Conservation (phyloP, 2,797 vertebrate species). For the Neosilurus hyrtlii region DNA sequence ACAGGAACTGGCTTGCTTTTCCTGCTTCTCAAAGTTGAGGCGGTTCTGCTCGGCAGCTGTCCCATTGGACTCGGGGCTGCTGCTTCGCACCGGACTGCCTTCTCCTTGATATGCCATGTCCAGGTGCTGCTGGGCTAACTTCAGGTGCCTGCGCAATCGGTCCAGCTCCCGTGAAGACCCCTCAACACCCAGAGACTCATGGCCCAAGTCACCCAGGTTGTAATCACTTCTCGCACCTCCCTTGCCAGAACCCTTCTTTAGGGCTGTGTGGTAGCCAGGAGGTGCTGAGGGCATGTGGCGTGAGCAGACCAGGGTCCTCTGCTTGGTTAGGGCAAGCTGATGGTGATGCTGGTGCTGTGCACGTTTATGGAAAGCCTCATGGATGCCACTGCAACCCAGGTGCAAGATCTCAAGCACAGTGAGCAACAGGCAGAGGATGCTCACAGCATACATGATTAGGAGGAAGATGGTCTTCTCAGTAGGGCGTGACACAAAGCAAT, state of each 20-base stretch:
- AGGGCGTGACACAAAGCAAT: slow-evolving; percentile 89
- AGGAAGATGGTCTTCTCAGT: slow-evolving; percentile 93
- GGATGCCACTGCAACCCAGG: slow-evolving; percentile 81
- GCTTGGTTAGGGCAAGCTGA: slow-evolving; percentile 5
- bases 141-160: slow-evolving; percentile 79
- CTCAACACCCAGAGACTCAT: slow-evolving; percentile 72
- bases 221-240: slow-evolving; percentile 67
- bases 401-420: slow-evolving; percentile 85
- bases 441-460: slow-evolving; percentile 87
- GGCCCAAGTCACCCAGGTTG: slow-evolving; percentile 72
- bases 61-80: slow-evolving; percentile 87
- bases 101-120: slow-evolving; percentile 84
- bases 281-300: slow-evolving; percentile 77
- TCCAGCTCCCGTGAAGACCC: slow-evolving; percentile 75
- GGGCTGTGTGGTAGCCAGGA: slow-evolving; percentile 82
- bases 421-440: slow-evolving; percentile 82
- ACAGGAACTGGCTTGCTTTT: slow-evolving; percentile 79
- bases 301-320: slow-evolving; percentile 63
- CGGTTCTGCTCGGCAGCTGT: slow-evolving; percentile 87
- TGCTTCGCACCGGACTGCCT: slow-evolving; percentile 80
- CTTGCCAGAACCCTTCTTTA: slow-evolving; percentile 74
- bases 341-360: slow-evolving; percentile 11
- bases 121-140: slow-evolving; percentile 87
- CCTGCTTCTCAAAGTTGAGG: slow-evolving; percentile 86
- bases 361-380: slow-evolving; percentile 73